A percentile compares a stretch with the other conserved stretches of the same genome.
phyloP scores from a whole-genome alignment of 2,113 vertebrate genomes.

The Montifringilla adamsi region DNA sequence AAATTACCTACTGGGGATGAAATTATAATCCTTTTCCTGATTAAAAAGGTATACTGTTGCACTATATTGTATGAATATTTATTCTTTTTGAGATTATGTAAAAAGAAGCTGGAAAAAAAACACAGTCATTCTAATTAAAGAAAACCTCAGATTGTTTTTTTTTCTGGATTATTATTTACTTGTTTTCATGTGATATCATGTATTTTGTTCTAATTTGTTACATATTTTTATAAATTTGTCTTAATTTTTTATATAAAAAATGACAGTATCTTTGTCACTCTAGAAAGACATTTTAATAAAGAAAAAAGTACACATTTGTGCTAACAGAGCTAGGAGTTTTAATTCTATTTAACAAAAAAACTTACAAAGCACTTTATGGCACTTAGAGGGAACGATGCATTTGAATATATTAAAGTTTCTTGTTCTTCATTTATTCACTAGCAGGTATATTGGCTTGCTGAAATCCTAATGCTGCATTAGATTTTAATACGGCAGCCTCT shows the following conservation, averaged over 20 bases:
- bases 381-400: background rate
- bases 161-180: background rate
- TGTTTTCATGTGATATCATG: background rate
- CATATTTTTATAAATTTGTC: background rate
- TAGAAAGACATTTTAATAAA: background rate
- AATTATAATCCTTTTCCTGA: background rate
- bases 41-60: background rate
- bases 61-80: background rate
- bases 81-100: background rate
- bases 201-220: background rate
- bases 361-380: background rate
- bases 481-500: background rate
- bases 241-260: background rate
- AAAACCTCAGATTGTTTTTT: fast-evolving
- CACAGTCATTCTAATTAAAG: background rate
- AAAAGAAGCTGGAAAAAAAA: background rate
- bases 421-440: background rate
- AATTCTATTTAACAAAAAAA: background rate
- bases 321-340: background rate
- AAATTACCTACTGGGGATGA: background rate
- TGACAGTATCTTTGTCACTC: background rate
- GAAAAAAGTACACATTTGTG: background rate
- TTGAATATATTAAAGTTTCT: background rate
- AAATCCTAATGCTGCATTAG: background rate
- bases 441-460: background rate